Evolutionary conservation across 2,888 invertebrate genomes (phyloP), one percentile per base, ranked within the genome.

Genomic region (Sialis fuliginosa): DNA sequence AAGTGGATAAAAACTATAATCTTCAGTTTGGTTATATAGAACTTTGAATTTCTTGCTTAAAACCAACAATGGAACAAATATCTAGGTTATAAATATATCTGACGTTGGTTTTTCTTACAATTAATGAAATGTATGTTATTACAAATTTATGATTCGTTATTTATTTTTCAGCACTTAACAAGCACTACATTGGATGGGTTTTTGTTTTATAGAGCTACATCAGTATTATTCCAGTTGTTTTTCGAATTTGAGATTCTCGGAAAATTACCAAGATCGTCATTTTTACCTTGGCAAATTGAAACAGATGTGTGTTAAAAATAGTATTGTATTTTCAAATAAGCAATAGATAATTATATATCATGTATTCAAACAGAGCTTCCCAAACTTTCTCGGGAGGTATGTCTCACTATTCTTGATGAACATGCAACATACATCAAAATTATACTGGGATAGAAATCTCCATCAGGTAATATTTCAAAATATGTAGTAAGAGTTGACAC

Each of bases 151-250:
- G 6, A 40, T 48, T 44, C 33, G 45, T 49, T 44, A 37, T 2
- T 31, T 51, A 51, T 51, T 52, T 62, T 62, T 49, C 57, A 74
- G 70, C 66, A 74, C 64, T 68, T 76, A 54, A 71, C 76, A 52
- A 72, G 75, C 57, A 69, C 68, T 52, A 69, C 65, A 42, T 63
- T 69, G 42, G 62, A 70, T 44, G 73, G 74, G 50, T 65, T 68
- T 50, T 52, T 64, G 43, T 52, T 63, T 0, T 79, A 81, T 54
- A 71, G 74, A 53, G 63, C 71, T 5, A 60, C 69, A 9, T 70
- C 77, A 42, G 70, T 81, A 31, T 58, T 85, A 22, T 82, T 82
- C 56, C 77, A 82, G 63, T 60, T 77, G 41, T 65, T 86, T 34
- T 85, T 85, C 59, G 71, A 81, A 53, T 69, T 65, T 54, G 66